Percentiles rank a stretch among this genome's conserved stretches.
phyloP scores from a whole-genome alignment of 2,888 invertebrate species.

The Rhagonycha lutea region DNA sequence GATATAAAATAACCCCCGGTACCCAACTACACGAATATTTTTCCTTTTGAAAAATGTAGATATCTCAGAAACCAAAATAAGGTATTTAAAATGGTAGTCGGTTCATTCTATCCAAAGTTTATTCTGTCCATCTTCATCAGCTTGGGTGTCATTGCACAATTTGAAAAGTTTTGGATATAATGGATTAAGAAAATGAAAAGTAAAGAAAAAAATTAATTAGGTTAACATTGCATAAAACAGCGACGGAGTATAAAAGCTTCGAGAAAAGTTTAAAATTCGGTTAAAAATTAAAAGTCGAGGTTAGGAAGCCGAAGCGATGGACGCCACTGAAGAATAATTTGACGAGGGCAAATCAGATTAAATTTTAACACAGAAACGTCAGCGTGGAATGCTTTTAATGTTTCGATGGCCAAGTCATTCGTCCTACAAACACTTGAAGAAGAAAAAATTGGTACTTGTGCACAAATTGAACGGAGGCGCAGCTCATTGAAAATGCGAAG shows the following conservation, averaged over 20 bases:
- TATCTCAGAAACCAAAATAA: too few relatives aligned
- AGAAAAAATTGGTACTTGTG: background rate
- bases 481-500: constrained; percentile 20
- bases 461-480: background rate
- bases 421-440: background rate
- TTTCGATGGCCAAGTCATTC: background rate
- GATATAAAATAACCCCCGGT: too few relatives aligned
- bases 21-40: too few relatives aligned
- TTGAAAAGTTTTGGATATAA: too few relatives aligned
- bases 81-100: too few relatives aligned
- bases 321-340: background rate
- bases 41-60: too few relatives aligned
- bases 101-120: too few relatives aligned
- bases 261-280: background rate
- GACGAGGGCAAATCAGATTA: background rate
- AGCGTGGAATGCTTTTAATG: background rate
- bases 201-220: background rate
- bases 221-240: background rate
- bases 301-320: background rate
- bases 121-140: too few relatives aligned
- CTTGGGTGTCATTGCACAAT: too few relatives aligned
- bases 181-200: too few relatives aligned
- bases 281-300: background rate
- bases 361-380: background rate
- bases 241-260: background rate